Base-by-base conservation (phyloP, 2,888 invertebrate genomes). In the Apomyelois bistriatella region DNA sequence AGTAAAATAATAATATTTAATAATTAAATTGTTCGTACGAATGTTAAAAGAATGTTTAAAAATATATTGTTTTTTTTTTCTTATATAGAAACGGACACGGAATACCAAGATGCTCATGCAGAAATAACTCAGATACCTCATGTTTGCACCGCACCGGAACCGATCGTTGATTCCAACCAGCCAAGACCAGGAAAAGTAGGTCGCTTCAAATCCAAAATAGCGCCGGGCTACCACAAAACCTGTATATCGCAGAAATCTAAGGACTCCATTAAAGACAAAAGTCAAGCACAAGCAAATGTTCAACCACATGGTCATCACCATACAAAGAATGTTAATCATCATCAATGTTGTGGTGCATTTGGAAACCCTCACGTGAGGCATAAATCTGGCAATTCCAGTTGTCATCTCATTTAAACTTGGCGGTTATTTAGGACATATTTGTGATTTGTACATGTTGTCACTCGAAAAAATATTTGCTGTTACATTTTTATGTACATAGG, bases 261-360 rank as follows among this genome's bases (percentile, higher is more conserved):
- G 56, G 82, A 83, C 4, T 78, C 81, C 1, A 58, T 73, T 1
- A 81, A 80, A 53, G 79, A 79, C 2, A 79, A 80, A 49, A 60
- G 56, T 55, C 66, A 76, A 63, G 61, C 37, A 1, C 68, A 65
- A 37, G 62, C 66, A 0, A 82, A 74, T 40, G 82, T 82, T 0
- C 79, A 82, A 32, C 87, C 87, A 0, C 88, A 89, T 30, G 89
- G 88, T 0, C 88, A 89, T 53, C 85, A 83, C 52, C 88, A 88
- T 55, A 76, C 83, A 10, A 90, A 89, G 61, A 88, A 88, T 43
- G 79, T 81, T 0, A 90, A 90, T 52, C 89, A 90, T 52, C 90
- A 90, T 54, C 90, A 90, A 49, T 91, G 91, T 53, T 91, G 91
- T 59, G 90, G 91, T 0, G 90, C 90, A 0, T 91, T 90, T 47